Percentiles rank a stretch among this genome's conserved stretches.
Conservation (phyloP, 2,113 vertebrate species). For the Haemorhous mexicanus region DNA sequence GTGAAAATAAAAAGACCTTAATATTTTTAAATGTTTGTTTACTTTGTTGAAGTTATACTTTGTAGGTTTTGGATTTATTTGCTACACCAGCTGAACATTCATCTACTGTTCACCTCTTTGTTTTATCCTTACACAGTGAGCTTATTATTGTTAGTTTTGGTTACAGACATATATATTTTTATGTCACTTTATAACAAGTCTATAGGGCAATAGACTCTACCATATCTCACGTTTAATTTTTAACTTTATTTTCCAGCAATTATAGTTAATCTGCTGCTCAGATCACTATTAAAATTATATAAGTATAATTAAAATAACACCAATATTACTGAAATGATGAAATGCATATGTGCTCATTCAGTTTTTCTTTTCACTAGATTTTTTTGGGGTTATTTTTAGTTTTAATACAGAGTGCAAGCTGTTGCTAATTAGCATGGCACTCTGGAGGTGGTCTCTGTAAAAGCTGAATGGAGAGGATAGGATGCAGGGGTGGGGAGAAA, state of each 20-base stretch:
- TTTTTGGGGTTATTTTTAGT: neutral
- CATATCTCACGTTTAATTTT: neutral
- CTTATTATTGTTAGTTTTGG: neutral
- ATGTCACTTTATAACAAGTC: neutral
- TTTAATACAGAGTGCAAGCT: neutral
- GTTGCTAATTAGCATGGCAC: constrained; percentile 21
- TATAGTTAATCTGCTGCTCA: neutral
- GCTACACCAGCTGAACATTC: neutral
- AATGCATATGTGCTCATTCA: neutral
- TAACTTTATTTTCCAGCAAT: neutral
- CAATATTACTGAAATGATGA: neutral
- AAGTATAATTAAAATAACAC: neutral
- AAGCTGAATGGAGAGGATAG: neutral
- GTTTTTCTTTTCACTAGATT: neutral
- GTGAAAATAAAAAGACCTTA: neutral
- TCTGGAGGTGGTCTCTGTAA: neutral
- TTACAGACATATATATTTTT: neutral
- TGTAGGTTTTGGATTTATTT: neutral
- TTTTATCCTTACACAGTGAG: neutral
- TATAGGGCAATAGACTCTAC: neutral
- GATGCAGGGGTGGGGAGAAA: neutral
- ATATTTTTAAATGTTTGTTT: neutral
- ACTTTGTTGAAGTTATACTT: neutral
- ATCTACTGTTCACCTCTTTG: neutral
- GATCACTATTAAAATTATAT: neutral